Base-by-base conservation (phyloP, 2,888 invertebrate species). In the Epinotia ramella region DNA sequence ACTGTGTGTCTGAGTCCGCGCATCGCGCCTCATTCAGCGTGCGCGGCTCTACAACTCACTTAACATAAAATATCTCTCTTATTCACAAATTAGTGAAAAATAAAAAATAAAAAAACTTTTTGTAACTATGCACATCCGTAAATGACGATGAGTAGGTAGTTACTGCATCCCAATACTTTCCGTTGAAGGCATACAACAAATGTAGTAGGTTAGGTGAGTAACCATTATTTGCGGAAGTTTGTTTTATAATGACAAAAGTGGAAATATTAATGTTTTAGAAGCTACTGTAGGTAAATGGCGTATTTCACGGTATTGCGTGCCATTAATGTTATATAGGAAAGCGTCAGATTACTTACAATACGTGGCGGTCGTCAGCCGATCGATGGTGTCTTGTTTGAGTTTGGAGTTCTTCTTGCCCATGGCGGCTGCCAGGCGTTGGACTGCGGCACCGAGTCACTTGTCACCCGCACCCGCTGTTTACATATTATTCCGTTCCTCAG, bases 321-420 rank as follows among this genome's bases (percentile, higher is more conserved):
- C 7, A 40, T 49, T 16, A 16, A 49, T 49, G 6, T 16, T 5
- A 49, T n/a, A 44, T 24, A 49, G 9, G 28, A 24, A 57, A 57
- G n/a, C 13, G n/a, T 65, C 72, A 68, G 72, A 18, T 77, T 88
- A 93, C 98, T 98, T 93, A 99, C 98, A 99, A 95, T 99, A 99
- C 81, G 98, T 99, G 85, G 97, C 98, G 81, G 96, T 97, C 82
- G 98, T 98, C 83, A 99, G 96, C 83, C 97, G 96, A 92, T 98
- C 98, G 89, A 99, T 98, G 85, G 98, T 98, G 91, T 98, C 98
- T 92, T 98, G 97, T 96, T 98, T 98, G 93, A 99, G 96, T 95
- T 99, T 99, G 76, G 98, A 98, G 89, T 98, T 98, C 94, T 98
- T 98, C 96, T 98, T 98, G 87, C 98, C 98, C 99, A 99, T 99